Base-by-base conservation (phyloP, 2,797 vertebrate genomes). In the Clarias platycephalus region DNA sequence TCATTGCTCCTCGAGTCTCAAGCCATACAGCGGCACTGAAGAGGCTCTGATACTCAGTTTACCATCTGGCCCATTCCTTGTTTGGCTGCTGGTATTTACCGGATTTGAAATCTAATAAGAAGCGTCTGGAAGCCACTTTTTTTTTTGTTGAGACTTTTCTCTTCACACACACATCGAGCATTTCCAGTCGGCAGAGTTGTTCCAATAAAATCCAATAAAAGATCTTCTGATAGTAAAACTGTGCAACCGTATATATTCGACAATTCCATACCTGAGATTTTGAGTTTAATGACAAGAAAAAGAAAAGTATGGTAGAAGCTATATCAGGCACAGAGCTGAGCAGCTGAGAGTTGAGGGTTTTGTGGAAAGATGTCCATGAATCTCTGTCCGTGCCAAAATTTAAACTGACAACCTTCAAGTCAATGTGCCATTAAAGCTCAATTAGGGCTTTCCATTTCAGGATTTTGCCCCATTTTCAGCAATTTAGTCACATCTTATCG, bases 91-190 rank as follows among this genome's bases (percentile, higher is more conserved):
- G 53, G 71, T 84, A 72, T 84, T 80, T 81, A 26, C 84, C 58
- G 68, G 75, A 89, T 58, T 71, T 68, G 57, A 79, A 86, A 84
- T 83, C 76, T 86, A 83, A 84, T 71, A 80, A 86, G 74, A 78
- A 71, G 81, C 58, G 75, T 15, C 31, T 86, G 63, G 82, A 64
- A 84, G 81, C 67, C 57, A 31, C 83, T 88, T 57, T 0, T n/a
- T n/a, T n/a, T n/a, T n/a, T n/a, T n/a, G n/a, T n/a, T 71, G 49
- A 83, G 80, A 62, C 72, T 58, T 63, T 78, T 68, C 16, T 34
- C 64, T 72, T 80, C 62, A 83, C 76, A 88, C 76, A 88, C 57
- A 81, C 44, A 22, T 79, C 22, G 9, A 57, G 70, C 37, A 77
- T 80, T 82, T 87, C 72, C 64, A 89, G 58, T 37, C 31, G 22